Percentiles rank a stretch among this genome's conserved stretches.
These are phyloP conservation scores for Galendromus occidentalis DNA, from an alignment of 1,140 invertebrate species.

Conservation along the genomic window DNA sequence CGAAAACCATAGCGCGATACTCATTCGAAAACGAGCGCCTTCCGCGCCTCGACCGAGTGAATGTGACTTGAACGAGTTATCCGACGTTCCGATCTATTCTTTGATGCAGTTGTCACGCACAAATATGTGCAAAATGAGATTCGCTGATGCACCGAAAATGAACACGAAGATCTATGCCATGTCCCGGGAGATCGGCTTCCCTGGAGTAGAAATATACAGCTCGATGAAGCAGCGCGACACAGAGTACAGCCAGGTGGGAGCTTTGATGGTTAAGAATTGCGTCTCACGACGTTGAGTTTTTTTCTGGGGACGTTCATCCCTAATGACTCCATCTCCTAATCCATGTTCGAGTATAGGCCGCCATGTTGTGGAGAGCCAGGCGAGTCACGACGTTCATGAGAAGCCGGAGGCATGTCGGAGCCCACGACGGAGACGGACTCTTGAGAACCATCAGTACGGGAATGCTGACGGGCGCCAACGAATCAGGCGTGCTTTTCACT, in stretches of 20 bases:
- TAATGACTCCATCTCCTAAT: too few species aligned
- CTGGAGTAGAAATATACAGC: constrained; percentile 37
- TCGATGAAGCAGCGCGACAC: constrained; percentile 18
- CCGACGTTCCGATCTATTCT: too few species aligned
- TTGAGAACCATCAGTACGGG: constrained; percentile 31
- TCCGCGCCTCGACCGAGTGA: too few species aligned
- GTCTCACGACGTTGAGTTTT: too few species aligned
- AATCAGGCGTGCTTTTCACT: neutral
- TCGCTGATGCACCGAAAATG: constrained; percentile 38
- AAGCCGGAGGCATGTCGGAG: constrained; percentile 28
- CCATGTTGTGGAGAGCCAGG: neutral
- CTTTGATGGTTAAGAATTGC: too few species aligned
- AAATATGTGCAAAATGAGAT: constrained; percentile 49
- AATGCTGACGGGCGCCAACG: neutral
- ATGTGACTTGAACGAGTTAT: too few species aligned
- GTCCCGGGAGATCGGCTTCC: constrained; percentile 42
- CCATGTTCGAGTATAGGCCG: too few species aligned
- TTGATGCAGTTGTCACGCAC: constrained; percentile 30
- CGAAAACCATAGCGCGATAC: too few species aligned
- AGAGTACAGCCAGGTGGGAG: constrained; percentile 19
- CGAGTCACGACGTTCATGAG: neutral
- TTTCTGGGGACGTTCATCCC: too few species aligned
- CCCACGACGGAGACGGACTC: constrained; percentile 30
- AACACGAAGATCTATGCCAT: constrained; percentile 44
- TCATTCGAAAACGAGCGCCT: too few species aligned